These are phyloP conservation scores for Nomada lathburiana DNA, from an alignment of 2,888 invertebrate genomes.

Conservation along the genomic window DNA sequence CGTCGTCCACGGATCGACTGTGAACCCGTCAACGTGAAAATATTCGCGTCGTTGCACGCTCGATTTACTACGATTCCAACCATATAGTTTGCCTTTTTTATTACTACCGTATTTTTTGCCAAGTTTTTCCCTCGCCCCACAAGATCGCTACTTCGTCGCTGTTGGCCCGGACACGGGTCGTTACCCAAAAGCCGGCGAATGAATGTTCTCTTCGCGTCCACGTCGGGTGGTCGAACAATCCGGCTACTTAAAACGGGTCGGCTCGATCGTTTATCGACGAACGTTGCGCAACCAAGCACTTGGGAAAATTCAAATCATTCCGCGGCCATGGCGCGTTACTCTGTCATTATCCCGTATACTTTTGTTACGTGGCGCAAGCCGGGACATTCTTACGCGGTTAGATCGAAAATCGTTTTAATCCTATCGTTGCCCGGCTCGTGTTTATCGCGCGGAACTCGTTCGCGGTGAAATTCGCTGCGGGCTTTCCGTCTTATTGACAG, in stretches of 20 bases:
- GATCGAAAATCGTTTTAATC: conserved; percentile 47
- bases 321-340: conserved; percentile 29
- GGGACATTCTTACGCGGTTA: conserved; percentile 40
- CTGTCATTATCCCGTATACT: conserved; percentile 53
- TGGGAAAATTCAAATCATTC: conserved; percentile 60
- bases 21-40: conserved; percentile 48
- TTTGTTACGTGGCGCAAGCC: conserved; percentile 32
- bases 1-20: conserved; percentile 29
- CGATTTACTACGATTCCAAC: conserved; percentile 16
- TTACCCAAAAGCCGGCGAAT: conserved; percentile 6
- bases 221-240: background rate
- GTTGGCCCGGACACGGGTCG: background rate
- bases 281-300: conserved; percentile 49
- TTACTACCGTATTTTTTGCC: background rate
- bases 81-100: background rate
- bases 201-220: background rate
- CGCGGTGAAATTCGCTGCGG: conserved; percentile 18
- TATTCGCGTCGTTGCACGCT: conserved; percentile 24
- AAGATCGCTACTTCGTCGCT: background rate
- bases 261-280: conserved; percentile 14
- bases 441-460: conserved; percentile 8
- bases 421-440: background rate
- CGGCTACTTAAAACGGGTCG: too few relatives aligned
- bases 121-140: background rate
- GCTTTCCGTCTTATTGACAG: conserved; percentile 10